A percentile compares a stretch with the other conserved stretches of the same genome.
Conservation (phyloP, 1,140 invertebrate genomes). For the Drosophila leontia region DNA sequence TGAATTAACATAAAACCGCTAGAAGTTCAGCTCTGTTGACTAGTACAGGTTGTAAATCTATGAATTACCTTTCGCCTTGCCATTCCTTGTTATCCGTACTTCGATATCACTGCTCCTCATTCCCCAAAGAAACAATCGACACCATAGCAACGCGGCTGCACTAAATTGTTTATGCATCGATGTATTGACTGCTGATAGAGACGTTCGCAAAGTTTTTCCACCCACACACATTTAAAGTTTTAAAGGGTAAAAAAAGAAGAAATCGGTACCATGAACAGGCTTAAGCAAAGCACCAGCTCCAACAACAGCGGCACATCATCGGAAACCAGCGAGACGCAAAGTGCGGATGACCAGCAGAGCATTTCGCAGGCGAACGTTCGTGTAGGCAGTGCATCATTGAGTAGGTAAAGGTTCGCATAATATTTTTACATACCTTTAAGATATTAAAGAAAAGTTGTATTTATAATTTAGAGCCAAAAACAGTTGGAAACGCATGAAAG, state of each 20-base stretch:
- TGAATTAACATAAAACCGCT: background rate
- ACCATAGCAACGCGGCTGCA: conserved; percentile 58
- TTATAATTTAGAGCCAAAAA: conserved; percentile 53
- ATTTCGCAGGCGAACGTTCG: conserved; percentile 30
- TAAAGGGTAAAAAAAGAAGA: conserved; percentile 39
- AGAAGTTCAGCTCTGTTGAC: background rate
- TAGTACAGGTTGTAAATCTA: conserved; percentile 5
- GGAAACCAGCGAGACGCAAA: conserved; percentile 78
- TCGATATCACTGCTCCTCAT: conserved; percentile 20
- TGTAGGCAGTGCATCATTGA: conserved; percentile 44
- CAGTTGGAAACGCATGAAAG: conserved; percentile 81
- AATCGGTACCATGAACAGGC: conserved; percentile 59
- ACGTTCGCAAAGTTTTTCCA: conserved; percentile 32
- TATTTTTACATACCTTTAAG: background rate
- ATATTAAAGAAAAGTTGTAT: background rate
- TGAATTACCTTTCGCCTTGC: conserved; percentile 18
- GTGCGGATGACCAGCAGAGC: conserved; percentile 68
- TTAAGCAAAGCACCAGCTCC: conserved; percentile 49
- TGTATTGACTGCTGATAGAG: conserved; percentile 62
- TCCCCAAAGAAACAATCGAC: conserved; percentile 7
- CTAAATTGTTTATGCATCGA: conserved; percentile 70
- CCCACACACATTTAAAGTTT: conserved; percentile 63
- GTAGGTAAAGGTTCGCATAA: conserved; percentile 25
- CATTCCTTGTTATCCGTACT: conserved; percentile 2
- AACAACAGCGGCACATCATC: conserved; percentile 79